Conservation (phyloP, 2,888 invertebrate species). For the Macrosoma leucophasiata region DNA sequence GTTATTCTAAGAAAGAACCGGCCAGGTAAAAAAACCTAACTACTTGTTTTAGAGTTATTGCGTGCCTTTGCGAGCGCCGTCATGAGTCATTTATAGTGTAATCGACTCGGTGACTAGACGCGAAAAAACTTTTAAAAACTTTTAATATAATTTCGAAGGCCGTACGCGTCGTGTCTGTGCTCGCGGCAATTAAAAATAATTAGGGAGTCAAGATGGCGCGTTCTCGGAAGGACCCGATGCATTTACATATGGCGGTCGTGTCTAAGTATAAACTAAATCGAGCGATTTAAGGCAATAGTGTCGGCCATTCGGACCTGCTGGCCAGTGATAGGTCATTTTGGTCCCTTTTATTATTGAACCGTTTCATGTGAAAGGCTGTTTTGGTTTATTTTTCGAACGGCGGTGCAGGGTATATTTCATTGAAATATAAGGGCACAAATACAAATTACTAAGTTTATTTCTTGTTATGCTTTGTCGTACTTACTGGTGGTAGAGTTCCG, state of each 20-base stretch:
- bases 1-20: constrained; percentile 55
- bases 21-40: constrained; percentile 51
- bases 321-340: too few relatives aligned
- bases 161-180: constrained; percentile 52
- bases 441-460: too few relatives aligned
- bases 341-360: too few relatives aligned
- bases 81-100: constrained; percentile 57
- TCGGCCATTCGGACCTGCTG: constrained; percentile 17
- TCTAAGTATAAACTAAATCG: constrained; percentile 56
- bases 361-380: too few relatives aligned
- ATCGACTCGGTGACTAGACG: constrained; percentile 67
- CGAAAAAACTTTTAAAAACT: constrained; percentile 61
- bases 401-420: too few relatives aligned
- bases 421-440: too few relatives aligned
- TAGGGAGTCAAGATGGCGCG: constrained; percentile 65
- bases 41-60: constrained; percentile 33
- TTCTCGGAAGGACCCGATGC: constrained; percentile 69
- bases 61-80: constrained; percentile 43
- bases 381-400: too few relatives aligned
- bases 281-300: constrained; percentile 71
- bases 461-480: too few relatives aligned
- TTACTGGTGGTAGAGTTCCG: too few relatives aligned
- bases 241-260: constrained; percentile 65
- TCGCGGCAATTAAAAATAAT: constrained; percentile 76
- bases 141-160: constrained; percentile 67